phyloP scores from a whole-genome alignment of 37 sponge, comb jelly and placozoan genomes.

The Diacarnus erythraeanus region DNA sequence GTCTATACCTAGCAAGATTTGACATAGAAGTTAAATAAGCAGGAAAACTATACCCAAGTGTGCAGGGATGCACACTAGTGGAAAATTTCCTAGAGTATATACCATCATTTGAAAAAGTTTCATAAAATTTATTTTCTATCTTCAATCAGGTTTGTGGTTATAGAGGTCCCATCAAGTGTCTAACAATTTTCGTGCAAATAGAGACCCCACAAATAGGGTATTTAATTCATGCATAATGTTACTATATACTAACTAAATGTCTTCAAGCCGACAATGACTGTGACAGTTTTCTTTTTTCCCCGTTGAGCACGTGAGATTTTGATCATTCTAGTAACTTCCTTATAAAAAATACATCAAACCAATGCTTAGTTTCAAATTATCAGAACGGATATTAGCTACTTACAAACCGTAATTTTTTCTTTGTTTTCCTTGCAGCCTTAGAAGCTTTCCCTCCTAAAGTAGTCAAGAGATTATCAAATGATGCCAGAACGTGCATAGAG shows the following conservation, averaged over 20 bases:
- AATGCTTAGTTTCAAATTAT: not conserved
- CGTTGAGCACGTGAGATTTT: conserved; percentile 52
- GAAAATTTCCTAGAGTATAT: too few species aligned
- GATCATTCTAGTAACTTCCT: conserved; percentile 1
- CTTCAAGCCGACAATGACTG: conserved; percentile 88
- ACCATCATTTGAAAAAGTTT: too few species aligned
- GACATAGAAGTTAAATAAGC: not conserved
- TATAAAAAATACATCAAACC: not conserved
- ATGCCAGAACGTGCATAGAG: not conserved
- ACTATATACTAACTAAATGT: conserved; percentile 85
- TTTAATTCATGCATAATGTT: too few species aligned
- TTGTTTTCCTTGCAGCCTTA: conserved; percentile 81
- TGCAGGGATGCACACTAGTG: too few species aligned
- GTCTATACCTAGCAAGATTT: conserved; percentile 72
- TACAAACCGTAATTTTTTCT: conserved; percentile 68
- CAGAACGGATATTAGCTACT: not conserved
- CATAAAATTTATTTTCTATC: too few species aligned
- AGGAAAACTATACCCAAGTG: not conserved
- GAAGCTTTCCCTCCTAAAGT: conserved; percentile 60
- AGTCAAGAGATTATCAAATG: not conserved
- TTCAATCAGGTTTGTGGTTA: too few species aligned
- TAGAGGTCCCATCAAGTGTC: too few species aligned
- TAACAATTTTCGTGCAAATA: too few species aligned
- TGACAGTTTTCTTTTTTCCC: conserved; percentile 90
- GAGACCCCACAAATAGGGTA: too few species aligned